These are phyloP conservation scores for Drosophila pseudoobscura DNA, from an alignment of 1,140 invertebrate genomes.

Conservation along the genomic window DNA sequence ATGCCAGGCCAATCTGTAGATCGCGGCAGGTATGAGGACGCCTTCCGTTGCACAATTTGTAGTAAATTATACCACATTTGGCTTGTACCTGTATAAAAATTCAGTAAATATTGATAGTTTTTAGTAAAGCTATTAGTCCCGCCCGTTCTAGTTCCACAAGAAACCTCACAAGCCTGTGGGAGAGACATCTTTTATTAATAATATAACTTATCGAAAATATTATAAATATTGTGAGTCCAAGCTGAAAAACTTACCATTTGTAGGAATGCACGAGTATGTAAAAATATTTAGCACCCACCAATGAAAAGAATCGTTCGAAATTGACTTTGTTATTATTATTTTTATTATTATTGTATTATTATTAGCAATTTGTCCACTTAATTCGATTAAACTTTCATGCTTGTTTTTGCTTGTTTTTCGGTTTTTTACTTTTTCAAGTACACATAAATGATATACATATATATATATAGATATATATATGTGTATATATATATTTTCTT, in stretches of 20 bases:
- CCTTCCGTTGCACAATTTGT: no score
- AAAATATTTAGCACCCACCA: neutral
- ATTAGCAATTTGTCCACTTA: constrained; percentile 79
- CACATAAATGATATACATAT: constrained; percentile 67
- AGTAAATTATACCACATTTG: no score
- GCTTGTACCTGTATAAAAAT: no score
- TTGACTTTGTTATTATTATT: constrained; percentile 73
- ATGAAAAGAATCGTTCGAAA: constrained; percentile 6
- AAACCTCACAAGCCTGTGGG: no score
- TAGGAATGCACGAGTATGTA: neutral
- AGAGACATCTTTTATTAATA: no score
- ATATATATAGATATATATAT: constrained; percentile 1
- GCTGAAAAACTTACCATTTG: neutral
- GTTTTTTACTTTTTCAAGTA: constrained; percentile 69
- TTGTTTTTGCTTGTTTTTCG: constrained; percentile 43
- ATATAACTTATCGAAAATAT: no score
- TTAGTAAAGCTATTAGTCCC: no score
- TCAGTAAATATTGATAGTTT: no score
- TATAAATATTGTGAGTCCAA: no score
- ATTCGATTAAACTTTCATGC: constrained; percentile 73
- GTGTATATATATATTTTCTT: constrained; percentile 7
- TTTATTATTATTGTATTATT: constrained; percentile 63
- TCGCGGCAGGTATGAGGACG: no score
- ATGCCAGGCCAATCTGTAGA: no score
- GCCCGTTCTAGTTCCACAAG: no score